phyloP scores from a whole-genome alignment of 2,797 vertebrate genomes.

The Thripadectes ignobilis region DNA sequence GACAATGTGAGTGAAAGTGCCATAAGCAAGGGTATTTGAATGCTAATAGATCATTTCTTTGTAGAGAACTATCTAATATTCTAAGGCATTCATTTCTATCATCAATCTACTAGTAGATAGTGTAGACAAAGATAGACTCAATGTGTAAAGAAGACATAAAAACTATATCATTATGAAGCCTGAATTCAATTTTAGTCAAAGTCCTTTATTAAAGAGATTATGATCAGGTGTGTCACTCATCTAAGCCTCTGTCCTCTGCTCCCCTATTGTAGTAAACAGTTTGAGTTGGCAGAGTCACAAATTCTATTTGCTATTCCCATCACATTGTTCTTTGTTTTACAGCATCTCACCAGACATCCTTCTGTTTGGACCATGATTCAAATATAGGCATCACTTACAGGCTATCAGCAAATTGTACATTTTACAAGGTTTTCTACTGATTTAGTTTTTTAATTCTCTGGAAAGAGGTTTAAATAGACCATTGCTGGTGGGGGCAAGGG shows the following conservation, averaged over 20 bases:
- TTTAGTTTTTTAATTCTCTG: background rate
- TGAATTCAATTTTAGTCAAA: constrained; percentile 26
- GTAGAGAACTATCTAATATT: background rate
- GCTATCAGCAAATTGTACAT: background rate
- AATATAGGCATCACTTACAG: background rate
- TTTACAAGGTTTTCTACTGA: background rate
- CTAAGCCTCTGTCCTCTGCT: background rate
- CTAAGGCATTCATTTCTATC: constrained; percentile 16
- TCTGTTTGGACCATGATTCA: background rate
- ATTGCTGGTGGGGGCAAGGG: background rate
- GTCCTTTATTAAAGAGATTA: constrained; percentile 61
- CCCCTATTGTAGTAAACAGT: background rate
- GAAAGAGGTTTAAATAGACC: background rate
- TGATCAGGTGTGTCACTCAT: constrained; percentile 30
- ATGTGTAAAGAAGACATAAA: constrained; percentile 16
- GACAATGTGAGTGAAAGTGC: background rate
- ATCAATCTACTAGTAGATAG: background rate
- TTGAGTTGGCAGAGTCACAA: background rate
- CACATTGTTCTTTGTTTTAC: background rate
- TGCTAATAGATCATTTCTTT: background rate
- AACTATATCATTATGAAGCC: constrained; percentile 27
- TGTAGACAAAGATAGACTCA: constrained; percentile 12
- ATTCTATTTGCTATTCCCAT: background rate
- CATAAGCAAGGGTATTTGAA: background rate
- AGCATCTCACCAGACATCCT: background rate